Percentiles rank a stretch among this genome's conserved stretches.
Evolutionary conservation across 1,140 invertebrate genomes (phyloP).

Genomic region (Drosophila suzukii): DNA sequence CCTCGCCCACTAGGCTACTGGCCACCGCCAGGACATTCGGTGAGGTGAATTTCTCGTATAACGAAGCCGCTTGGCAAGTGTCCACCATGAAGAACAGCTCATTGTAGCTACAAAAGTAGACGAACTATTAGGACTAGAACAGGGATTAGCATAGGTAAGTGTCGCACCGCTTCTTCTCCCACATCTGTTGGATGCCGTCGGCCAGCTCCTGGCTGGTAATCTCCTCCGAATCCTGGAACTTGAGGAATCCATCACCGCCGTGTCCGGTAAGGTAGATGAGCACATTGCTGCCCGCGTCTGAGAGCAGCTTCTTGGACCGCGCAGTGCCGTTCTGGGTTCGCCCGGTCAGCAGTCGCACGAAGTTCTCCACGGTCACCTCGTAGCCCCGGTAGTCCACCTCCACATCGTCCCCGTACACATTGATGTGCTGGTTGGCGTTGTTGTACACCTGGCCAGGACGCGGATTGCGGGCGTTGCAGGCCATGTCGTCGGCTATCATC

Average conservation of each 20-base stretch:
- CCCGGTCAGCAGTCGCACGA: conserved; percentile 97
- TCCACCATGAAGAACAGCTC: conserved; percentile 99
- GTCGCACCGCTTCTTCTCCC: conserved; percentile 95
- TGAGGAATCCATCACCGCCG: conserved; percentile 99
- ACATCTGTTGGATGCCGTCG: conserved; percentile 99
- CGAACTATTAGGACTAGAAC: neutral
- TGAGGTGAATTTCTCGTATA: conserved; percentile 99
- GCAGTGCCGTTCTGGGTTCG: conserved; percentile 95
- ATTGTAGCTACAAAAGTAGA: conserved; percentile 91
- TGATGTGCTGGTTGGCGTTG: conserved; percentile 98
- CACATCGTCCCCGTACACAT: conserved; percentile 99
- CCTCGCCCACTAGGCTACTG: conserved; percentile 98
- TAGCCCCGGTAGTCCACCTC: conserved; percentile 99
- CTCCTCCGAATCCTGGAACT: conserved; percentile 99
- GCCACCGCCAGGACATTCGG: conserved; percentile 99
- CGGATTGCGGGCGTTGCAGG: conserved; percentile 99
- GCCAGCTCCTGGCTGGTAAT: conserved; percentile 99
- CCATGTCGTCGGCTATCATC: conserved; percentile 99
- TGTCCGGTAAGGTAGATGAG: conserved; percentile 98
- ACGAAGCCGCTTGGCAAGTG: conserved; percentile 99
- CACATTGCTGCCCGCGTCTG: conserved; percentile 98
- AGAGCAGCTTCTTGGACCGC: conserved; percentile 96
- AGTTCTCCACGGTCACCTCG: conserved; percentile 99
- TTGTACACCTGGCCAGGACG: conserved; percentile 99
- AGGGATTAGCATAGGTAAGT: neutral